Percentiles rank a stretch among this genome's conserved stretches.
phyloP scores from a whole-genome alignment of 2,797 vertebrate species.

The Rhyacichthys aspro region DNA sequence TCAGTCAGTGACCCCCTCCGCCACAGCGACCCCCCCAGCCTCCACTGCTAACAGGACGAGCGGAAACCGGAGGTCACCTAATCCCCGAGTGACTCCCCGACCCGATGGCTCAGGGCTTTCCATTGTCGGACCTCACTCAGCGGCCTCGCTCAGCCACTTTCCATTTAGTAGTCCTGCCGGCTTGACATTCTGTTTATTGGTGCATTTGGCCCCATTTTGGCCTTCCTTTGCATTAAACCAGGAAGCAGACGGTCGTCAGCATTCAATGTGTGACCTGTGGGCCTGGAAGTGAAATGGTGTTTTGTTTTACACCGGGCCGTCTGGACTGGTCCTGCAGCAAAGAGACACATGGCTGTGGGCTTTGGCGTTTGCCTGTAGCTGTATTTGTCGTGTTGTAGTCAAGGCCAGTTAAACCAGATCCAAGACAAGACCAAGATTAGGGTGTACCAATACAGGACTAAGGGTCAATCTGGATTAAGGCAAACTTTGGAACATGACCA shows the following conservation, averaged over 20 bases:
- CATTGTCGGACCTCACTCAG: slow-evolving; percentile 70
- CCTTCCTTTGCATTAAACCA: slow-evolving; percentile 35
- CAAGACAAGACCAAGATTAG: no score
- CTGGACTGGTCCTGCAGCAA: slow-evolving; percentile 29
- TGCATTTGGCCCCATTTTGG: slow-evolving; percentile 67
- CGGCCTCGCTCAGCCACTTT: slow-evolving; percentile 68
- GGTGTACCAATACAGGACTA: no score
- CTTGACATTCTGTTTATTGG: slow-evolving; percentile 74
- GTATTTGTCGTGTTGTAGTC: not conserved
- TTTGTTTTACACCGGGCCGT: slow-evolving; percentile 63
- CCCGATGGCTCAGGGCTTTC: slow-evolving; percentile 81
- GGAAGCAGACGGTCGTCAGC: slow-evolving; percentile 58
- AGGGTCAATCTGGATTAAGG: no score
- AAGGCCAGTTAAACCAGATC: no score
- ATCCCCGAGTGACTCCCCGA: slow-evolving; percentile 80
- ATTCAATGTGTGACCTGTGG: slow-evolving; percentile 45
- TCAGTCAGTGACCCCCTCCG: slow-evolving; percentile 59
- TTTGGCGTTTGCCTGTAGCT: slow-evolving; percentile 5
- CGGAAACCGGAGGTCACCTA: slow-evolving; percentile 85
- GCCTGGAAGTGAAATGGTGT: slow-evolving; percentile 43
- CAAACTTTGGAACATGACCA: no score
- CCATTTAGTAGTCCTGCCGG: slow-evolving; percentile 64
- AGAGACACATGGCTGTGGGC: slow-evolving; percentile 10
- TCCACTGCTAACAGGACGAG: slow-evolving; percentile 74
- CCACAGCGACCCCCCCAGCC: slow-evolving; percentile 33